Base-by-base conservation (phyloP, 1,140 invertebrate genomes). In the Caenorhabditis latens region DNA sequence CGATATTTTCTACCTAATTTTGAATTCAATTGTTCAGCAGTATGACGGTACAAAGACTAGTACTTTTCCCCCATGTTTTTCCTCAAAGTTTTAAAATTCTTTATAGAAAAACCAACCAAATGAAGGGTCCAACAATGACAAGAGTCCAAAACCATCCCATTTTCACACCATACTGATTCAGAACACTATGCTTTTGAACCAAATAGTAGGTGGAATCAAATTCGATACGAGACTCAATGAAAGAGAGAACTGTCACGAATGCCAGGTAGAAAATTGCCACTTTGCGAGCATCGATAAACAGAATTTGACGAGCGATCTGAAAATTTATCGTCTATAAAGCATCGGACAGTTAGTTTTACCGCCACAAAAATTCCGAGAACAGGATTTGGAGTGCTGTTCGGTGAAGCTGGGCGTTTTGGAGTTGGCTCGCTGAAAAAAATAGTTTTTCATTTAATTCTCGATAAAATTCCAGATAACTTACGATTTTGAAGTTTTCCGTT, bases 101-200 rank as follows among this genome's bases (percentile, higher is more conserved):
- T 88, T 82, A 75, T 90, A 83, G 19, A 89, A 88, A n/a, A 90
- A 84, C 4, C 79, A 32, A 84, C 71, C 83, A 92, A 21, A 92
- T 88, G 53, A 92, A 92, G 0, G 91, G 91, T n/a, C 50, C 85
- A 1, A 90, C 53, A 0, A 88, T 24, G 11, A 88, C 58, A 32
- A 87, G 65, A 13, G 91, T 92, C 91, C 91, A 92, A 79, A 92
- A 91, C 91, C 91, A 92, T 42, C 91, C 91, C 40, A 92, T 43
- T 84, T 92, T 92, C 1, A 90, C 90, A 19, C 91, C 91, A 85
- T 89, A 92, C 24, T 84, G 84, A 67, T 92, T 92, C 40, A 92
- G 86, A 19, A 92, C 43, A 58, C 90, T 92, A 58, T 92, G 84
- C 61, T 92, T 92, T 92, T 92, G 79, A 63, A 90, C 71, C 0